A percentile compares a stretch with the other conserved stretches of the same genome.
phyloP scores from a whole-genome alignment of 2,888 invertebrate genomes.

The Teleogryllus oceanicus region DNA sequence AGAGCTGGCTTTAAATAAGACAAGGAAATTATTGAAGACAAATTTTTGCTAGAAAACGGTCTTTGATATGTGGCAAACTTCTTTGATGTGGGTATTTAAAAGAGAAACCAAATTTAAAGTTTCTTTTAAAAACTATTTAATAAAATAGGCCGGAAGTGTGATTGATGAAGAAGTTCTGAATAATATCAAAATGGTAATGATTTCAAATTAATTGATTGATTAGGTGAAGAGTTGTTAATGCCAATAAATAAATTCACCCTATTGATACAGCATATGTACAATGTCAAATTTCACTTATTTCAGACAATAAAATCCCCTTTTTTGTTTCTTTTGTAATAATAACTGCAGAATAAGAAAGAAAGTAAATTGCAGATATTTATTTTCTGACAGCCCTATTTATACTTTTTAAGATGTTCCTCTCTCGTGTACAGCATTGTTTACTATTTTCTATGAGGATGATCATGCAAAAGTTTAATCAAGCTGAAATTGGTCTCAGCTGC shows the following conservation, averaged over 20 bases:
- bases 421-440: not conserved
- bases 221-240: not conserved
- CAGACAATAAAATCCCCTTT: not conserved
- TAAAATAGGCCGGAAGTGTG: too few relatives aligned
- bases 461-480: not conserved
- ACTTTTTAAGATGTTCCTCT: not conserved
- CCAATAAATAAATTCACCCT: not conserved
- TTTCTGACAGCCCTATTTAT: not conserved
- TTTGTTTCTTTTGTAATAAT: not conserved
- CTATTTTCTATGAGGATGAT: not conserved
- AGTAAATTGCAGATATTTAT: not conserved
- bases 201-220: too few relatives aligned
- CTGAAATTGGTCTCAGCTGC: not conserved
- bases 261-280: not conserved
- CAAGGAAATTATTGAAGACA: too few relatives aligned
- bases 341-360: not conserved
- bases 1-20: too few relatives aligned
- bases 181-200: too few relatives aligned
- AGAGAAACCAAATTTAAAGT: too few relatives aligned
- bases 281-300: not conserved
- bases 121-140: too few relatives aligned
- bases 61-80: too few relatives aligned
- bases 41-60: too few relatives aligned
- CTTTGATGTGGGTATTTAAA: too few relatives aligned
- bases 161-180: too few relatives aligned